Evolutionary conservation across 1,140 invertebrate species (phyloP).

Genomic region (Pemphigus obesinymphae): DNA sequence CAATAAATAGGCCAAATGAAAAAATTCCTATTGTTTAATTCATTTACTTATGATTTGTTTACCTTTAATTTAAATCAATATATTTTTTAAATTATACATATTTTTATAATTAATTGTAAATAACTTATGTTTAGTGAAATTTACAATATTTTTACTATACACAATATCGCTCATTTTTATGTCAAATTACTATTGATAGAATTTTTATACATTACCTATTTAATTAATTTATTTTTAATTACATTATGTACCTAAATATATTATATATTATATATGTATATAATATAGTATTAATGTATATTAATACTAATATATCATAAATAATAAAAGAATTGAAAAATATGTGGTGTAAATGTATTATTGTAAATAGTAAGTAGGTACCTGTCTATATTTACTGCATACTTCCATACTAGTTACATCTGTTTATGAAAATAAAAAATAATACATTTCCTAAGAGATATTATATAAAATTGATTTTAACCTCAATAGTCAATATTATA

Average conservation of each 20-base stretch:
- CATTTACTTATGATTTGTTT: not conserved
- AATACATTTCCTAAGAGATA: no score
- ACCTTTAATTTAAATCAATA: not conserved
- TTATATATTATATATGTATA: not conserved
- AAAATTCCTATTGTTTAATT: constrained; percentile 39
- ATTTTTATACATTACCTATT: not conserved
- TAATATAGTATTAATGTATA: no score
- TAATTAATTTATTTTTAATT: not conserved
- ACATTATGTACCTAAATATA: not conserved
- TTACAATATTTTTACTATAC: not conserved
- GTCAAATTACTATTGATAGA: not conserved
- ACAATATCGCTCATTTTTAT: not conserved
- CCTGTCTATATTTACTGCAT: no score
- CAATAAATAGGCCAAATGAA: not conserved
- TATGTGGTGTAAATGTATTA: not conserved
- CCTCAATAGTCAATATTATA: no score
- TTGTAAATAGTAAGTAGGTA: no score
- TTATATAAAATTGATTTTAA: no score
- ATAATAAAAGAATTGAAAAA: not conserved
- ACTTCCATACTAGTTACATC: no score
- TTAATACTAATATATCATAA: no score
- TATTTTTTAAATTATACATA: not conserved
- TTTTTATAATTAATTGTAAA: constrained; percentile 23
- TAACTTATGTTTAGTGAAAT: constrained; percentile 1
- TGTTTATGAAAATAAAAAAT: no score